A percentile compares a stretch with the other conserved stretches of the same genome.
Conservation (phyloP, 2,113 vertebrate species). For the Grammomys surdaster region DNA sequence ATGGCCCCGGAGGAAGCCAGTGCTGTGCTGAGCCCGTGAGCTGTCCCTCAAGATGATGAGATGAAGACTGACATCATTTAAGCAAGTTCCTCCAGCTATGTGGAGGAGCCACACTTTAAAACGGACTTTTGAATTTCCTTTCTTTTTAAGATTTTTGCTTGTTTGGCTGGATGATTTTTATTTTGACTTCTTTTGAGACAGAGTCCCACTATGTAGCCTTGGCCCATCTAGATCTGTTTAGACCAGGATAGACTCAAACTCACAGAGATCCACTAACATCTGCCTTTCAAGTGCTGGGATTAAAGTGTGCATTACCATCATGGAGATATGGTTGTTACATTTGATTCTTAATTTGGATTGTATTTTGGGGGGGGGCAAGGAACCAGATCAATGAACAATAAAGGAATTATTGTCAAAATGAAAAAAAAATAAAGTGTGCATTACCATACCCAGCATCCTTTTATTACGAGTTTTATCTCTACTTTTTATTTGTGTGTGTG, state of each 20-base stretch:
- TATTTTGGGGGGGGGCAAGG: no score
- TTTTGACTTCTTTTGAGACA: not conserved
- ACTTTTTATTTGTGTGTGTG: not conserved
- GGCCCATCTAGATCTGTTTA: not conserved
- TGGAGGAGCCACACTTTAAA: not conserved
- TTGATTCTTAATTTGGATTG: no score
- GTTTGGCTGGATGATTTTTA: not conserved
- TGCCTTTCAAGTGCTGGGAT: not conserved
- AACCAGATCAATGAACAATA: no score
- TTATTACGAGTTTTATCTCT: not conserved
- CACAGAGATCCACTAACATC: not conserved
- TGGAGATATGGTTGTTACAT: no score
- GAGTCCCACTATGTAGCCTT: not conserved
- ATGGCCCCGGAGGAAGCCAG: not conserved
- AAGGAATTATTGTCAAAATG: no score
- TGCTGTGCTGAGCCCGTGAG: fast-evolving
- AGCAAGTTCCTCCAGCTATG: not conserved
- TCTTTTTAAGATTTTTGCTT: not conserved
- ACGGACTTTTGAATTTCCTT: no score
- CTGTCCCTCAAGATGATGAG: not conserved
- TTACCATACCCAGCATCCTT: not conserved
- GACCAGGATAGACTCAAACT: not conserved
- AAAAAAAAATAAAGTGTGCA: not conserved
- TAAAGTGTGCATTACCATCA: not conserved
- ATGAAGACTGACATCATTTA: fast-evolving